Evolutionary conservation across 2,113 vertebrate genomes (phyloP).

Genomic region (Psittacula cyanocephala): DNA sequence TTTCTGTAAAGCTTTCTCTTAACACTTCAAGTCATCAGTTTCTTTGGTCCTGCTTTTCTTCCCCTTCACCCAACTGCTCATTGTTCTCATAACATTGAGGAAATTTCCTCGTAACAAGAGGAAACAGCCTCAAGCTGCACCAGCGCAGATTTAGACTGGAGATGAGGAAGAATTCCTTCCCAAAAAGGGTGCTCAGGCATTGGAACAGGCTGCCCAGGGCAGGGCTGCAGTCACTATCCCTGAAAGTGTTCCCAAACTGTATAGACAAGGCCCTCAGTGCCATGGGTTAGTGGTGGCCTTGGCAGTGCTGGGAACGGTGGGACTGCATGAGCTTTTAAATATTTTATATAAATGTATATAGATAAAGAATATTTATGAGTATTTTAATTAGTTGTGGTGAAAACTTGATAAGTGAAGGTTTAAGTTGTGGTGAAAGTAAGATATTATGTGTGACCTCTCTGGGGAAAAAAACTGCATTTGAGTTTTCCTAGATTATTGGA

Average conservation of each 20-base stretch:
- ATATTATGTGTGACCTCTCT: background rate
- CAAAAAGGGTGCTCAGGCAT: background rate
- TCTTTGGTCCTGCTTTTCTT: background rate
- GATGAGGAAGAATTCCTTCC: background rate
- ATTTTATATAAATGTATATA: background rate
- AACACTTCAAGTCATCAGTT: background rate
- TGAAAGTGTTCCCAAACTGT: background rate
- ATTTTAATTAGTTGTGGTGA: background rate
- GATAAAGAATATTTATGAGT: background rate
- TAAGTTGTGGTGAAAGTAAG: background rate
- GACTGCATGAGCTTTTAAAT: background rate
- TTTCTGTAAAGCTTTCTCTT: background rate
- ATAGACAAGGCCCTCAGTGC: background rate
- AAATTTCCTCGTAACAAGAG: no score
- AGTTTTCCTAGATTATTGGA: background rate
- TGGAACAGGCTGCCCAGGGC: background rate
- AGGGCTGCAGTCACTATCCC: background rate
- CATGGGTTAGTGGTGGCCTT: background rate
- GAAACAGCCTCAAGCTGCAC: background rate
- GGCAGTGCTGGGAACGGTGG: background rate
- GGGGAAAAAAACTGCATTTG: background rate
- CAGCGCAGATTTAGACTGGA: background rate
- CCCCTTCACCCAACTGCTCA: background rate
- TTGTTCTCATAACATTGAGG: background rate
- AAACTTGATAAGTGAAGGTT: background rate